Evolutionary conservation across 1,140 invertebrate species (phyloP), one percentile per base, ranked within the genome.

Genomic region (Nomia melanderi): DNA sequence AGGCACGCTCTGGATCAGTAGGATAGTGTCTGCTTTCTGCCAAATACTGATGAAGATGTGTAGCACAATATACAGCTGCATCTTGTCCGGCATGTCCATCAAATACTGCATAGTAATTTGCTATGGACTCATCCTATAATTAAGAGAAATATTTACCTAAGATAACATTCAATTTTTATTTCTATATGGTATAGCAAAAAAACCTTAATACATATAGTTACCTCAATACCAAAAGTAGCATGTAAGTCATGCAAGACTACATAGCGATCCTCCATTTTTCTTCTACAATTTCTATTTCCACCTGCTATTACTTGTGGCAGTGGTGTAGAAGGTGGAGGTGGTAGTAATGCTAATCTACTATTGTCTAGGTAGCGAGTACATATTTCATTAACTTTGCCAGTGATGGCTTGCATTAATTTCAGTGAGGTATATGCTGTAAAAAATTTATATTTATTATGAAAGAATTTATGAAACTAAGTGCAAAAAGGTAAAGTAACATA

Each of bases 81-180:
- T 98, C 96, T 25, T 95, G 93, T 11, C 98, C 98, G n/a, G 96
- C 96, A 91, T 99, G 98, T 1, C 98, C 98, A 94, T 99, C 98
- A 91, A 98, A 99, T 79, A 99, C 96, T 60, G 97, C 98, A 93
- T 97, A 99, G 92, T 96, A 98, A 94, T 95, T 96, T 87, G 94
- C 93, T 84, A 93, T 92, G 79, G 90, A 92, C 56, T 92, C 92
- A 88, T 93, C 92, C 94, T 95, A 84, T 4, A 92, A 91, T 83
- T 57, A 56, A 50, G 4, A 57, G 5, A 14, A 60, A 74, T 62
- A 50, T 50, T 69, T 44, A 0, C 56, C 47, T 57, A 65, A 56
- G 14, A 65, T 11, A 56, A 74, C 12, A 39, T n/a, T 63, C 0
- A 17, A 1, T 5, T 54, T 0, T 17, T 53, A 4, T 31, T 14